A percentile compares a stretch with the other conserved stretches of the same genome.
These are phyloP conservation scores for Nasonia oneida DNA, from an alignment of 2,888 invertebrate species.

Conservation along the genomic window DNA sequence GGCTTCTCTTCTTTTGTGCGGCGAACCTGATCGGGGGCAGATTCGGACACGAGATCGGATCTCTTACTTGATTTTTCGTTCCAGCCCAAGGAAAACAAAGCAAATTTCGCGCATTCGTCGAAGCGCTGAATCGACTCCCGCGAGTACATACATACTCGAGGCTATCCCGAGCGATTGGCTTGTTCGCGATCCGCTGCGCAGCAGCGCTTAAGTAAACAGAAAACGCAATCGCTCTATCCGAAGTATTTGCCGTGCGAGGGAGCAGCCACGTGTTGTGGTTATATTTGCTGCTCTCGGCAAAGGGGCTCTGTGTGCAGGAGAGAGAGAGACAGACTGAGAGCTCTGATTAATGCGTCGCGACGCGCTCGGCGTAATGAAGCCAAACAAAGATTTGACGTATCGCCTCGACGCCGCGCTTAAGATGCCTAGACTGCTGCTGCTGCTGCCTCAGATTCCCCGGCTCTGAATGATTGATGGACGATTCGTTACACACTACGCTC, in stretches of 20 bases:
- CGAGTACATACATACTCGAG: not conserved
- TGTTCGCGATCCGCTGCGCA: not conserved
- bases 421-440: not conserved
- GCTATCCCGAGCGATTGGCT: slow-evolving; percentile 6
- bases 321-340: not conserved
- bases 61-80: not conserved
- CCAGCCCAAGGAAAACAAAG: not conserved
- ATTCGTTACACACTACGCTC: slow-evolving; percentile 2
- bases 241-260: slow-evolving; percentile 29
- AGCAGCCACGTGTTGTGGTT: not conserved
- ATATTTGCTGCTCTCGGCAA: slow-evolving; percentile 3
- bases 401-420: not conserved
- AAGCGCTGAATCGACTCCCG: not conserved
- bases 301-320: not conserved
- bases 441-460: not conserved
- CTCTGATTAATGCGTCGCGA: slow-evolving; percentile 42
- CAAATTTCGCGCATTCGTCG: not conserved
- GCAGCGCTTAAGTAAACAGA: slow-evolving; percentile 45
- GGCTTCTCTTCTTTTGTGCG: not conserved
- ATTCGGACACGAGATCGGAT: not conserved
- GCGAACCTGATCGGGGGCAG: not conserved
- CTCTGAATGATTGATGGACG: not conserved
- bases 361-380: slow-evolving; percentile 34
- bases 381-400: slow-evolving; percentile 40
- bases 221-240: slow-evolving; percentile 45